Base-by-base conservation (phyloP, 2,888 invertebrate species). In the Dromius quadrimaculatus region DNA sequence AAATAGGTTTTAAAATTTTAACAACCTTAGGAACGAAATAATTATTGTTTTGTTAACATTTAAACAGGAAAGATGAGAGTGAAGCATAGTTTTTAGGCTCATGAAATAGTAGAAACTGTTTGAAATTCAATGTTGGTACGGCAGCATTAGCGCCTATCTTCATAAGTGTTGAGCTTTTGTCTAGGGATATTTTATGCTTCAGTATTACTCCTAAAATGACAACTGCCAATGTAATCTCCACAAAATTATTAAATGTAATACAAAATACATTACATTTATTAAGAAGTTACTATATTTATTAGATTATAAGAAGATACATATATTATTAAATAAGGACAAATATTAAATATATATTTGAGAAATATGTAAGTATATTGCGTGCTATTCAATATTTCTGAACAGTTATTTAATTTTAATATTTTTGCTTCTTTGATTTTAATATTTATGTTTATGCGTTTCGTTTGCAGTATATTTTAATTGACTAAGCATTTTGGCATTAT, bases 191-290 rank as follows among this genome's bases (percentile, higher is more conserved):
- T 62, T 62, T 59, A 59, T 36, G 38, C 19, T 57, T 28, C 50
- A 59, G 41, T 62, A 41, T 23, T 41, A 62, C 38, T 34, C 41
- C 41, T 41, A 41, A 62, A 38, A 62, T 62, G 62, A 41, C 62
- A 62, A 62, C 62, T 62, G 62, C 62, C 62, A 62, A 62, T 62
- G 22, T 62, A 59, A 34, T 59, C 50, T 54, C 28, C 15, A 28
- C 50, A 54, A 54, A 54, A 28, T 28, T 54, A 54, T 54, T 54
- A 54, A 54, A 54, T 54, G 50, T 23, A 54, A 1, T 54, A 54
- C 15, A 23, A 54, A 28, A 54, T 54, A 54, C 15, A 54, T 54
- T 32, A 54, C 23, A 54, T n/a, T n/a, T n/a, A 54, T 54, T 54
- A 54, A 54, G 50, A 54, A 28, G 11, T 23, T 28, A 54, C 50